Conservation (phyloP, 1,140 invertebrate species). For the Diabrotica virgifera region DNA sequence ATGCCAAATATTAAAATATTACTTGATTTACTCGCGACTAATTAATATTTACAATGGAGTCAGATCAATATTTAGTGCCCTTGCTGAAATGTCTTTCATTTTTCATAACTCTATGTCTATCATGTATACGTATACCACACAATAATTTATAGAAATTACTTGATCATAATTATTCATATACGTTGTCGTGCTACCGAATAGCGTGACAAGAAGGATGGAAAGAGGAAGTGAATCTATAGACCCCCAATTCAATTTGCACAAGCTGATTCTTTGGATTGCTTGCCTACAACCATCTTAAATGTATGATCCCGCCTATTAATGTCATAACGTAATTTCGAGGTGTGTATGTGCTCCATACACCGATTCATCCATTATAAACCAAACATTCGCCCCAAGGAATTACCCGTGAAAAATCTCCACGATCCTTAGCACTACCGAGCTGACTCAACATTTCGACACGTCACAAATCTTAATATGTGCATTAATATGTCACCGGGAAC, state of each 20-base stretch:
- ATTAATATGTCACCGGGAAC: constrained; percentile 48
- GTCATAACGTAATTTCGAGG: constrained; percentile 38
- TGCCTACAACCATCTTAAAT: constrained; percentile 26
- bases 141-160: too few species aligned
- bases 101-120: too few species aligned
- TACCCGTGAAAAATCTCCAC: constrained; percentile 28
- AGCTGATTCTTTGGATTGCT: constrained; percentile 6
- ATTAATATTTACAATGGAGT: too few species aligned
- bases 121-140: too few species aligned
- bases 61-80: too few species aligned
- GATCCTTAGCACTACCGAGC: constrained; percentile 30
- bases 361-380: constrained; percentile 35
- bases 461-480: constrained; percentile 47
- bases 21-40: too few species aligned
- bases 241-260: constrained; percentile 4
- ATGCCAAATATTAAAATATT: too few species aligned
- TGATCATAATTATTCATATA: background rate
- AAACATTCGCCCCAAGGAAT: constrained; percentile 27
- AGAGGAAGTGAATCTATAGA: constrained; percentile 3
- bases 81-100: too few species aligned
- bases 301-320: constrained; percentile 38
- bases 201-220: background rate
- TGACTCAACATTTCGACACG: constrained; percentile 31
- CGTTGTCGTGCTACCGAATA: background rate
- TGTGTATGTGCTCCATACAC: constrained; percentile 27